These are phyloP conservation scores for Andrena camellia DNA, from an alignment of 2,888 invertebrate species.

Conservation along the genomic window DNA sequence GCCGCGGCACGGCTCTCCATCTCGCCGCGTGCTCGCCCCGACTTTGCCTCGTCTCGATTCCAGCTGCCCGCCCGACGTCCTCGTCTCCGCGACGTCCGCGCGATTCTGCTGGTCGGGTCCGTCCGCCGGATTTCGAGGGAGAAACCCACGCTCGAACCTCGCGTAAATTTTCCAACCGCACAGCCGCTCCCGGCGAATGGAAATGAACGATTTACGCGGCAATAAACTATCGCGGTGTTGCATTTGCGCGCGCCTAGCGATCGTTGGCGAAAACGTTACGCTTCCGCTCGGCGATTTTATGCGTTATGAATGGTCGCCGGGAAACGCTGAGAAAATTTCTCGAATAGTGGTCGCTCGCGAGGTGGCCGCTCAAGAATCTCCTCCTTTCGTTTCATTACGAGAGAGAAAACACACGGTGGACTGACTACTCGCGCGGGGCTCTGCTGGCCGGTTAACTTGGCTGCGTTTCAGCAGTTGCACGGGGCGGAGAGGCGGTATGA, in stretches of 20 bases:
- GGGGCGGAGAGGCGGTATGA: conserved; percentile 59
- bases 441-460: conserved; percentile 20
- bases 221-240: conserved; percentile 41
- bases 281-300: conserved; percentile 34
- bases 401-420: conserved; percentile 23
- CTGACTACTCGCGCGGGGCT: neutral
- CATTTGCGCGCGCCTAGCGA: conserved; percentile 22
- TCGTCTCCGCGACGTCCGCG: conserved; percentile 10
- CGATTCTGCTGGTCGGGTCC: neutral
- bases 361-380: conserved; percentile 2
- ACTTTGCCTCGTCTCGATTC: conserved; percentile 16
- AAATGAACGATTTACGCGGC: conserved; percentile 40
- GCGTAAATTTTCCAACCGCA: neutral
- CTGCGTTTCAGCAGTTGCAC: conserved; percentile 24
- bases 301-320: conserved; percentile 25
- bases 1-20: conserved; percentile 61
- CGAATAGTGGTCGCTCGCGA: conserved; percentile 8
- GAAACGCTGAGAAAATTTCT: conserved; percentile 51
- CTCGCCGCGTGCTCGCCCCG: conserved; percentile 42
- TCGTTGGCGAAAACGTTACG: conserved; percentile 39
- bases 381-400: conserved; percentile 25
- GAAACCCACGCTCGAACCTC: neutral
- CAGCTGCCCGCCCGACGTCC: neutral
- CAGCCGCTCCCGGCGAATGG: neutral
- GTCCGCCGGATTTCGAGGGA: neutral